Conservation (phyloP, 2,113 vertebrate genomes). For the Butorides virescens region DNA sequence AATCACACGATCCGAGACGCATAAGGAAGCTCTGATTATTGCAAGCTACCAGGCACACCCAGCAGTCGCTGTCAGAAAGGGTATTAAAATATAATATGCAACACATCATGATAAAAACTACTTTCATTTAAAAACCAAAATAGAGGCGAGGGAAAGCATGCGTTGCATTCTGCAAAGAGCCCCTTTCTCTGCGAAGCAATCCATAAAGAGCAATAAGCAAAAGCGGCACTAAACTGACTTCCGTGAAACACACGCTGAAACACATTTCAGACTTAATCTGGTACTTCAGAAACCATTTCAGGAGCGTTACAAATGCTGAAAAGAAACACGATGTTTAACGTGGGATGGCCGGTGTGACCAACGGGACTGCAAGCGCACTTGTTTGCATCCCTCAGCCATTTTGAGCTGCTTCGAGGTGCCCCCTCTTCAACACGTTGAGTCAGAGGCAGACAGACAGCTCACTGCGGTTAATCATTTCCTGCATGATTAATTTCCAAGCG, state of each 20-base stretch:
- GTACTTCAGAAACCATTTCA: background rate
- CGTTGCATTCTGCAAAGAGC: background rate
- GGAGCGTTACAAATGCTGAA: background rate
- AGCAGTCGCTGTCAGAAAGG: fast-evolving
- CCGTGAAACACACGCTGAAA: background rate
- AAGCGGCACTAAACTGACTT: background rate
- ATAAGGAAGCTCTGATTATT: background rate
- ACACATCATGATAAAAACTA: background rate
- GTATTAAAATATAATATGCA: background rate
- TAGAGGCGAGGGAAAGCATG: fast-evolving
- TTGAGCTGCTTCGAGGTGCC: constrained; percentile 9
- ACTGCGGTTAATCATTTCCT: constrained; percentile 77
- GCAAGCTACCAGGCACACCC: background rate
- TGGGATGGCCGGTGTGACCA: background rate
- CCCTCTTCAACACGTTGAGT: constrained; percentile 40
- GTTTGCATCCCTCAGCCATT: constrained; percentile 46
- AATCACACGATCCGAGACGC: background rate
- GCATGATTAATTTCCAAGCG: constrained; percentile 74
- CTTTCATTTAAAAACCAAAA: background rate
- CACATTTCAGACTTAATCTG: background rate
- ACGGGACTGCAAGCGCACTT: background rate
- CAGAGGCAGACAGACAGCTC: constrained; percentile 68
- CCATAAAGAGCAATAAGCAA: background rate
- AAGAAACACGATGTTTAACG: background rate
- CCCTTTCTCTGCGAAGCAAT: background rate